Base-by-base conservation (phyloP, 2,113 vertebrate species). In the Tetraodon nigroviridis region DNA sequence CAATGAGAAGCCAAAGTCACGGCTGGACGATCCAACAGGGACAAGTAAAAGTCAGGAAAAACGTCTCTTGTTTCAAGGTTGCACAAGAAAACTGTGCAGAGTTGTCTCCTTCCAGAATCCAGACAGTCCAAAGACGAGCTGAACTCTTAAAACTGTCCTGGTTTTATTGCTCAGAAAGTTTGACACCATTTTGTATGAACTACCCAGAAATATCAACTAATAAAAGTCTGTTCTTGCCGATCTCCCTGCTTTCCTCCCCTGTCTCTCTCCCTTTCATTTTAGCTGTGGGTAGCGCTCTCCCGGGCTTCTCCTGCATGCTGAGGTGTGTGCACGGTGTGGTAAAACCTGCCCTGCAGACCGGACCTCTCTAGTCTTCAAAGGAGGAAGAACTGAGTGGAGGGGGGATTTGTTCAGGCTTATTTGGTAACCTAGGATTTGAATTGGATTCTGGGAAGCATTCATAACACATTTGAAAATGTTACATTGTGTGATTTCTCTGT, bases 361-460 rank as follows among this genome's bases (percentile, higher is more conserved):
- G 84, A 87, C 88, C 83, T 87, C 87, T 86, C 78, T 45, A 69
- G 82, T 89, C 90, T 91, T 91, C 90, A 91, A 92, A 91, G 90
- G 84, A 87, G 84, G 82, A 78, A 80, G 78, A 88, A 89, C 88
- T 88, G 80, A 86, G 84, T 85, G 87, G 83, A 16, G 15, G 80
- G 82, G 81, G 88, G 89, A 91, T 92, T 92, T 90, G 89, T 92
- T 91, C 89, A 90, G 87, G 89, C 89, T 89, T 92, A 90, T 91
- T 90, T 90, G 88, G 86, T 88, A 90, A 92, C 89, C 88, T 87
- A 84, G 88, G 86, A 90, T 90, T 89, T 90, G 88, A 91, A 91
- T 92, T 89, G 90, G 84, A 89, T 90, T 92, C 85, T 84, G 80
- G 85, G 84, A 90, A 83, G 87, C 90, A 89, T 88, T 88, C 85